Evolutionary conservation across 2,888 invertebrate species (phyloP).

Genomic region (Macrostomum cliftonense): DNA sequence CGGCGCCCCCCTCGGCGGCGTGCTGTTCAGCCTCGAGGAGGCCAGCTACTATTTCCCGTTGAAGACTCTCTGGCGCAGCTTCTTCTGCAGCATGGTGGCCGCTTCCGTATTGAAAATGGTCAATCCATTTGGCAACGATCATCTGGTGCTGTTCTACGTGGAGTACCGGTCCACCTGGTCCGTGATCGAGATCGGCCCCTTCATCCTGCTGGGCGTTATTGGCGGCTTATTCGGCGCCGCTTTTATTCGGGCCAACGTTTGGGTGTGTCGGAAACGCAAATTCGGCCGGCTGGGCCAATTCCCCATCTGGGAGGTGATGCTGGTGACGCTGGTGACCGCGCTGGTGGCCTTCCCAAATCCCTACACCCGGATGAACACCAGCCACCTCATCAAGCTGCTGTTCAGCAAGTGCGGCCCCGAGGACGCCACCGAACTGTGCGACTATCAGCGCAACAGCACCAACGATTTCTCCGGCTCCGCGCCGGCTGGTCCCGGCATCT

Average conservation of each 20-base stretch:
- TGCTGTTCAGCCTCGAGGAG: constrained; percentile 90
- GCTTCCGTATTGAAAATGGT: constrained; percentile 86
- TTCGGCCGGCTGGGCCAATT: constrained; percentile 80
- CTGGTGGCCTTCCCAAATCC: constrained; percentile 86
- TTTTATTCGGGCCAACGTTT: constrained; percentile 85
- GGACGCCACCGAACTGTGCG: constrained; percentile 62
- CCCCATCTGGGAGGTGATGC: constrained; percentile 66
- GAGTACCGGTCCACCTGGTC: constrained; percentile 92
- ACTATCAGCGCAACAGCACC: too few relatives aligned
- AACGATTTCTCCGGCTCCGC: constrained; percentile 48
- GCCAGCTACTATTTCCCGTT: constrained; percentile 96
- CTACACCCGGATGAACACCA: constrained; percentile 86
- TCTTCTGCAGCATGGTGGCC: constrained; percentile 93
- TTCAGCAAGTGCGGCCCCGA: constrained; percentile 82
- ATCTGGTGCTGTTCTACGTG: constrained; percentile 89
- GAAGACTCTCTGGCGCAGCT: constrained; percentile 94
- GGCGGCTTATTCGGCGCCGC: constrained; percentile 88
- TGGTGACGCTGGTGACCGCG: constrained; percentile 70
- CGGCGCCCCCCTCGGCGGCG: constrained; percentile 92
- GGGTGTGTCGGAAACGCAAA: constrained; percentile 85
- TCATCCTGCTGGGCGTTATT: constrained; percentile 82
- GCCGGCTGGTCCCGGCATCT: constrained; percentile 64
- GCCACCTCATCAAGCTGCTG: constrained; percentile 71
- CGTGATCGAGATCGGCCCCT: constrained; percentile 88
- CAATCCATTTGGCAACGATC: constrained; percentile 96